Base-by-base conservation (phyloP, 64 coral and sea anemone species). In the Stylophora pistillata region DNA sequence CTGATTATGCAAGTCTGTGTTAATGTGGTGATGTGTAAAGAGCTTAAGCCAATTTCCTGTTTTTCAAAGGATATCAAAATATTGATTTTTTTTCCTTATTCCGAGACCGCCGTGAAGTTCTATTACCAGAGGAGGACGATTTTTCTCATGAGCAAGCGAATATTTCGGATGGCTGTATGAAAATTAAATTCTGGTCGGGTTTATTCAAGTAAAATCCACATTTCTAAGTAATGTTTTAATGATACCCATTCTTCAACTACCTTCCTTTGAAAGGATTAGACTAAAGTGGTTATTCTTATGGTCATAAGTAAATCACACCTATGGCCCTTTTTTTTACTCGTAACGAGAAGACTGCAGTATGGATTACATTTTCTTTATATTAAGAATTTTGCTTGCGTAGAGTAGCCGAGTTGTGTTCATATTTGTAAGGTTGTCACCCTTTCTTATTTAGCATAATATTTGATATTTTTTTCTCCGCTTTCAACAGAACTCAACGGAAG, bases 31-130 rank as follows among this genome's bases (percentile, higher is more conserved):
- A 63, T 10, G n/a, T 84, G 61, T 78, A 56, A 56, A 1, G 23
- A 78, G 53, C 10, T 53, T 21, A n/a, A 13, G 21, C 21, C 3
- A 53, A 84, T 34, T 84, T 84, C 34, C 61, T 84, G 80, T 70
- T 84, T 69, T 84, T 84, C 61, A 84, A 84, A 15, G 32, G 27
- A 66, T 68, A 64, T 17, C 34, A 7, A 16, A 66, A 70, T 84
- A 69, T 84, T 84, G 60, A 84, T 54, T 26, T 53, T n/a, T n/a
- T 77, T 41, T 13, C 34, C 30, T 26, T 52, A 10, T n/a, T 84
- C 16, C 23, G 27, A 69, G 27, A 69, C 60, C 23, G 47, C 23
- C 58, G 0, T 59, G 21, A 2, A 23, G 37, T 57, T 78, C 56
- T 25, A 53, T 78, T 4, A n/a, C 25, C 17, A 15, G 16, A 28